A percentile compares a stretch with the other conserved stretches of the same genome.
phyloP scores from a whole-genome alignment of 30 jellyfish, hydroid and myxozoan genomes.

The Pelagia noctiluca region DNA sequence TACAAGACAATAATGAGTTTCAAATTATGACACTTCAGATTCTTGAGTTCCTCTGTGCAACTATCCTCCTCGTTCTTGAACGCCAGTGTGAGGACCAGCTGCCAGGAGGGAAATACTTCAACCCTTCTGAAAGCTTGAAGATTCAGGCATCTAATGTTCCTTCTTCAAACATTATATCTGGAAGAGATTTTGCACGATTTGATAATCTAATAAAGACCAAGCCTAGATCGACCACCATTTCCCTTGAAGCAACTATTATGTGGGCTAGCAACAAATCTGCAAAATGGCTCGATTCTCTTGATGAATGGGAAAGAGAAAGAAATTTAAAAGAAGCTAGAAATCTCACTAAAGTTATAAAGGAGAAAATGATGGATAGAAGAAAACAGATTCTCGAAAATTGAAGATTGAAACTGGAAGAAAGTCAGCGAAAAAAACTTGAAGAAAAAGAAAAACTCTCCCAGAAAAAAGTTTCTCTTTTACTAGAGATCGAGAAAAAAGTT shows the following conservation, averaged over 20 bases:
- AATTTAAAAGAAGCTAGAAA: constrained; percentile 18
- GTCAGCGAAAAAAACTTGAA: too few species aligned
- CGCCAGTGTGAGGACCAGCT: constrained; percentile 72
- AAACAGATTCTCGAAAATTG: not conserved
- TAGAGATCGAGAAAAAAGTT: not conserved
- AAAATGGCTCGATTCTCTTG: constrained; percentile 42
- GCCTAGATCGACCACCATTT: constrained; percentile 40
- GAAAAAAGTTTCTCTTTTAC: too few species aligned
- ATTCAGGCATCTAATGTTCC: constrained; percentile 42
- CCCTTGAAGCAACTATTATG: constrained; percentile 54
- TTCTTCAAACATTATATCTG: constrained; percentile 53
- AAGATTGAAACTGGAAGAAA: constrained; percentile 5
- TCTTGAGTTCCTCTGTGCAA: constrained; percentile 14
- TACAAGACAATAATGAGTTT: constrained; percentile 36
- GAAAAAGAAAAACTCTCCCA: too few species aligned
- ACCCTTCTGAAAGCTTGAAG: constrained; percentile 12
- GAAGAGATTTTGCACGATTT: constrained; percentile 50
- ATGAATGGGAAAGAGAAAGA: not conserved
- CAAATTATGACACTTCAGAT: constrained; percentile 58
- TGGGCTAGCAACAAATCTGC: constrained; percentile 57
- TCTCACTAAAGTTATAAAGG: constrained; percentile 10
- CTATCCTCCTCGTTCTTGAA: constrained; percentile 44
- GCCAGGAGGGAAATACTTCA: constrained; percentile 69
- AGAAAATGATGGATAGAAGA: constrained; percentile 31
- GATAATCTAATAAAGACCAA: constrained; percentile 58